Evolutionary conservation across 2,113 vertebrate genomes (phyloP).

Genomic region (human (Homo sapiens)): GRCh38 chr3:32165501-32166000

Average conservation of each 20-base stretch:
- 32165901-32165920: slow-evolving; percentile 82
- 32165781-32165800: slow-evolving; percentile 16
- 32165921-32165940: neutral
- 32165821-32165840: slow-evolving; percentile 90
- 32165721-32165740: neutral
- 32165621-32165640: neutral
- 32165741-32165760: neutral
- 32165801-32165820: slow-evolving; percentile 85
- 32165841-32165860: slow-evolving; percentile 91
- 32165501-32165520: neutral
- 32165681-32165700: neutral
- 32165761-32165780: neutral
- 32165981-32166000: slow-evolving; percentile 46
- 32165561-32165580: fast-evolving
- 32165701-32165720: neutral
- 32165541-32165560: neutral
- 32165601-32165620: neutral
- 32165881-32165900: slow-evolving; percentile 93
- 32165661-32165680: neutral
- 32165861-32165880: slow-evolving; percentile 89
- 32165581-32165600: neutral
- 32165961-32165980: slow-evolving; percentile 46
- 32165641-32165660: neutral
- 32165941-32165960: slow-evolving; percentile 22
- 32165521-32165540: neutral